phyloP scores from a whole-genome alignment of 2,113 vertebrate species.

The cat (Felis catus) region DNA sequence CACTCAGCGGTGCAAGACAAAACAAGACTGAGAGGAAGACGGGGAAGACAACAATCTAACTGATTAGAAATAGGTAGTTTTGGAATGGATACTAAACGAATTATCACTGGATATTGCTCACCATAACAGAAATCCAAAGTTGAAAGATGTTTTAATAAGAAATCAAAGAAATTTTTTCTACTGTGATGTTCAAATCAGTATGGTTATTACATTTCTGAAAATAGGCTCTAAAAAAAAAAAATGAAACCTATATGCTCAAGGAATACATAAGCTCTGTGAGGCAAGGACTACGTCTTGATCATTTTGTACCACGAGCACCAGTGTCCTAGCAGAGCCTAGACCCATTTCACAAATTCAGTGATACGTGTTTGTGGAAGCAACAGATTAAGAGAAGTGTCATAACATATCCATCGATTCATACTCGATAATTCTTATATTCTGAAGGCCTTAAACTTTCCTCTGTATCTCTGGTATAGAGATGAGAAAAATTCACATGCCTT shows the following conservation, averaged over 20 bases:
- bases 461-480: neutral
- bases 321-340: neutral
- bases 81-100: neutral
- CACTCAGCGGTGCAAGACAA: neutral
- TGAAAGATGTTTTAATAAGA: conserved; percentile 32
- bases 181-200: neutral
- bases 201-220: conserved; percentile 35
- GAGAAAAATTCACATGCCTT: conserved; percentile 20
- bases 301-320: neutral
- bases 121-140: conserved; percentile 33
- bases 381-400: neutral
- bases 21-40: neutral
- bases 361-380: neutral
- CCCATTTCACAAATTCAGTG: neutral
- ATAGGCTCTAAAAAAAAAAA: neutral
- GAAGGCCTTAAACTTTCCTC: neutral
- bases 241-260: neutral
- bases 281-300: neutral
- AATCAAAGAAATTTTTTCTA: conserved; percentile 9
- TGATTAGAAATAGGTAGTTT: neutral
- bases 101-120: conserved; percentile 34
- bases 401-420: neutral
- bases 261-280: neutral
- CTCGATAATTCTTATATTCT: neutral
- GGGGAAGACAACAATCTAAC: conserved; percentile 14